Conservation (phyloP, 2,888 invertebrate species). For the Brenthis daphne region DNA sequence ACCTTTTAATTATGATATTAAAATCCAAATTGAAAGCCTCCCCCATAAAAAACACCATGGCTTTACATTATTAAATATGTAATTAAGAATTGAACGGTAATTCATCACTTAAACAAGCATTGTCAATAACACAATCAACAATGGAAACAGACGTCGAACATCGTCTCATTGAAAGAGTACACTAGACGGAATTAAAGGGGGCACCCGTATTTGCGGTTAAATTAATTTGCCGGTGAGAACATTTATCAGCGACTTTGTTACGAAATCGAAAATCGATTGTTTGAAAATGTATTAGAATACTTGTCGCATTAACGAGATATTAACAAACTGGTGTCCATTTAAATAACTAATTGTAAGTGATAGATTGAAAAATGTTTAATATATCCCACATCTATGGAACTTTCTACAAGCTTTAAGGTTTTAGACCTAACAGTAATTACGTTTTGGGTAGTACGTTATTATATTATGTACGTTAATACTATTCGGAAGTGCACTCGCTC, state of each 20-base stretch:
- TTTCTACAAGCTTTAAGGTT: too few species aligned
- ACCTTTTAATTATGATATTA: too few species aligned
- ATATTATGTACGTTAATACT: too few species aligned
- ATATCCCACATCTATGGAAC: too few species aligned
- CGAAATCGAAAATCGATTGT: background rate
- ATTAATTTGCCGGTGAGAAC: background rate
- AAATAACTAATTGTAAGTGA: too few species aligned
- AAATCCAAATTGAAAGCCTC: too few species aligned
- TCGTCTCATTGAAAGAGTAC: background rate
- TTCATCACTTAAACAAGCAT: slow-evolving; percentile 6
- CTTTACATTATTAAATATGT: too few species aligned
- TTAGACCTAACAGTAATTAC: too few species aligned
- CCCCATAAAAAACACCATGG: too few species aligned
- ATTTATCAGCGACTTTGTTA: slow-evolving; percentile 8
- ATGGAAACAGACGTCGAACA: slow-evolving; percentile 12
- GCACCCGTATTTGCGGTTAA: background rate
- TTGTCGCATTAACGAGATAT: background rate
- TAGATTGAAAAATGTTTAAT: too few species aligned
- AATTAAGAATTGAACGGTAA: background rate
- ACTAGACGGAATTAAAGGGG: slow-evolving; percentile 2
- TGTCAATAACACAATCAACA: slow-evolving; percentile 4
- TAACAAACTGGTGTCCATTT: background rate
- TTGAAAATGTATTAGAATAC: background rate
- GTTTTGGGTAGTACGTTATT: too few species aligned
- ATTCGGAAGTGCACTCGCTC: too few species aligned